Percentiles rank a stretch among this genome's conserved stretches.
These are phyloP conservation scores for Cryptophagus acutangulus DNA, from an alignment of 2,888 invertebrate species.

Conservation along the genomic window DNA sequence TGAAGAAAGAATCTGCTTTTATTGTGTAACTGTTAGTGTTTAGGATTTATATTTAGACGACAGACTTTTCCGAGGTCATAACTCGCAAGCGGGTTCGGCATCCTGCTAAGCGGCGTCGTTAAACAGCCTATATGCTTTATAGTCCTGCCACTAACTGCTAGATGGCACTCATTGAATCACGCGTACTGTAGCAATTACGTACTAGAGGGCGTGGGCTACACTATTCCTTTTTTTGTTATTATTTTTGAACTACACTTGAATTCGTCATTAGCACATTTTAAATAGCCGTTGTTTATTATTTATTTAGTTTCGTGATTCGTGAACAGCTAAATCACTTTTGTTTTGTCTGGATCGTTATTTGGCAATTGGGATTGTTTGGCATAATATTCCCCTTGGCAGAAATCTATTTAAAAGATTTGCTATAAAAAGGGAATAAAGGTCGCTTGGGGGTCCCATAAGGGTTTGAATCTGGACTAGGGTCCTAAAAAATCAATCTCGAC, in stretches of 20 bases:
- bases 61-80: conserved; percentile 1
- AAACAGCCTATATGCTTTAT: conserved; percentile 31
- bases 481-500: no score
- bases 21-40: no score
- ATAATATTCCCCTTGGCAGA: conserved; percentile 46
- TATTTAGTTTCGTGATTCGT: no score
- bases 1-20: no score
- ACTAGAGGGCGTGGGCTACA: conserved; percentile 5
- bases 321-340: no score
- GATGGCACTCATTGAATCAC: conserved; percentile 36
- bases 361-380: neutral
- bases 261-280: no score
- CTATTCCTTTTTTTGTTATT: neutral
- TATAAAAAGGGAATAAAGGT: conserved; percentile 43
- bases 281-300: no score
- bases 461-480: conserved; percentile 36
- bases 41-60: neutral
- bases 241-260: no score
- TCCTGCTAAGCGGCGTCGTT: conserved; percentile 28
- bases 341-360: no score
- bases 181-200: no score
- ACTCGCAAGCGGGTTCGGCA: conserved; percentile 29
- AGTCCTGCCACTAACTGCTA: conserved; percentile 44
- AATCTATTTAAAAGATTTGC: conserved; percentile 45
- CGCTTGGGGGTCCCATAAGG: conserved; percentile 44